phyloP scores from a whole-genome alignment of 2,113 vertebrate genomes.

The Psephotus haematonotus region DNA sequence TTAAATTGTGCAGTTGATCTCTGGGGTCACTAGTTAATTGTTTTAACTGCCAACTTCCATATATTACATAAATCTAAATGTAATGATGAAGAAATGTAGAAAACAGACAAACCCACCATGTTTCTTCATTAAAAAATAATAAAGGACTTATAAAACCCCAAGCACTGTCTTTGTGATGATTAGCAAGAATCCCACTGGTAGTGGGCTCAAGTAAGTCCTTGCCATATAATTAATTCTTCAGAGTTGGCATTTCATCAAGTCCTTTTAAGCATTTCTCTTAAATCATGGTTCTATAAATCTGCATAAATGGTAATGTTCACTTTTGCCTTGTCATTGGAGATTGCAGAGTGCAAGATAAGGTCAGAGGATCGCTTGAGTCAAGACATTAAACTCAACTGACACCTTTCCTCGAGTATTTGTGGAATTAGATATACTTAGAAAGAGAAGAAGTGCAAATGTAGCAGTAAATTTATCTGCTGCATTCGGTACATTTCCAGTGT shows the following conservation, averaged over 20 bases:
- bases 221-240: background rate
- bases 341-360: background rate
- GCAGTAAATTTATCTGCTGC: background rate
- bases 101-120: accelerated
- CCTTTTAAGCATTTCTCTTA: background rate
- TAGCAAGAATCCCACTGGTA: background rate
- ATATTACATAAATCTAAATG: background rate
- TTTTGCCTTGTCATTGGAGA: background rate
- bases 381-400: background rate
- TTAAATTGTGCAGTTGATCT: background rate
- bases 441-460: background rate
- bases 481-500: background rate
- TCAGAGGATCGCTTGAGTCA: background rate
- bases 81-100: background rate
- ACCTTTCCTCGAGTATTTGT: background rate
- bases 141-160: background rate
- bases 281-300: background rate
- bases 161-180: background rate
- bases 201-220: background rate
- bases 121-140: background rate
- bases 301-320: background rate
- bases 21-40: background rate
- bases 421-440: background rate
- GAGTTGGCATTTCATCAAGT: background rate
- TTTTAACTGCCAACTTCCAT: background rate